phyloP scores from a whole-genome alignment of 1,140 invertebrate species.

The Argopecten irradians region DNA sequence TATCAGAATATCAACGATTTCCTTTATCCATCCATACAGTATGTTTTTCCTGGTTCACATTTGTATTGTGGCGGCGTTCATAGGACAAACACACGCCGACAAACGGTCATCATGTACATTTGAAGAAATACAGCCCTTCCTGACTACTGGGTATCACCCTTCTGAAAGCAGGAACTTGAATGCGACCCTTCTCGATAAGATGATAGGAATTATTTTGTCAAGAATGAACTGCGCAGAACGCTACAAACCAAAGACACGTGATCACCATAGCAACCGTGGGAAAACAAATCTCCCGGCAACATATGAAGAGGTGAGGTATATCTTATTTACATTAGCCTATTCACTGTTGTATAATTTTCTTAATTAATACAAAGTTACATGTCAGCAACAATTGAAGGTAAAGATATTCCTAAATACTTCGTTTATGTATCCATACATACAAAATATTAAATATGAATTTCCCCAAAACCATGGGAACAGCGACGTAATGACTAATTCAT shows the following conservation, averaged over 20 bases:
- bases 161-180: not conserved
- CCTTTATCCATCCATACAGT: not conserved
- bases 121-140: not conserved
- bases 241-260: not conserved
- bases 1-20: too few relatives aligned
- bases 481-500: too few relatives aligned
- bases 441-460: too few relatives aligned
- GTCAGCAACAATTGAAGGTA: too few relatives aligned
- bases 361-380: too few relatives aligned
- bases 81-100: not conserved
- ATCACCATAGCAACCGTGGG: not conserved
- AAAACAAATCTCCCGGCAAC: not conserved
- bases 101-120: not conserved
- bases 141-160: not conserved
- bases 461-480: too few relatives aligned
- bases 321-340: too few relatives aligned
- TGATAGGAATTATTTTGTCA: not conserved
- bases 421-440: too few relatives aligned
- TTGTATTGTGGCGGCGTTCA: not conserved
- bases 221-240: not conserved
- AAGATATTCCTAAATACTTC: too few relatives aligned
- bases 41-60: not conserved
- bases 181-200: not conserved
- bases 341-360: too few relatives aligned
- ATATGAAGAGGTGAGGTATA: not conserved